Evolutionary conservation across 1,140 invertebrate genomes (phyloP).

Genomic region (Oreohelix idahoensis): DNA sequence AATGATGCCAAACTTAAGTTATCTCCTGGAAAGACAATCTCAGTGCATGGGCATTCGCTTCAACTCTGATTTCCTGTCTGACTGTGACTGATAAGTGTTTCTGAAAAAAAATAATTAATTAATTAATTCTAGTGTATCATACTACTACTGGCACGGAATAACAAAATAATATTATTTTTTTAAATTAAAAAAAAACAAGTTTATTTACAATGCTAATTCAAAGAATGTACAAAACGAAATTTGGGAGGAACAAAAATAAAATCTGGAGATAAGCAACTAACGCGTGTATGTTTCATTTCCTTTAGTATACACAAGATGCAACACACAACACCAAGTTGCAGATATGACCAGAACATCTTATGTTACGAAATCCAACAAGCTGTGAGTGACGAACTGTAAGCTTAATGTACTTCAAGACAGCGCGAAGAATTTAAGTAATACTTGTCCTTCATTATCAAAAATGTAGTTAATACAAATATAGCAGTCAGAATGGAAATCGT

Average conservation of each 20-base stretch:
- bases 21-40: neutral
- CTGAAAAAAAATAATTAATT: neutral
- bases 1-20: neutral
- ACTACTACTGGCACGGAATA: no score
- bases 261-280: neutral
- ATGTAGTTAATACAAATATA: constrained; percentile 40
- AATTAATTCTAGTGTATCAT: no score
- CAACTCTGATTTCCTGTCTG: neutral
- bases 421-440: constrained; percentile 20
- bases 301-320: neutral
- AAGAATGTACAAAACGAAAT: no score
- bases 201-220: no score
- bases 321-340: neutral
- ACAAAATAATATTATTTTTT: no score
- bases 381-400: neutral
- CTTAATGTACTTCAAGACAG: constrained; percentile 15
- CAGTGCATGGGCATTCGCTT: neutral
- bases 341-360: neutral
- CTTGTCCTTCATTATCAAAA: constrained; percentile 33
- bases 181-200: no score
- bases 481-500: constrained; percentile 46
- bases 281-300: neutral
- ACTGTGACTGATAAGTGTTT: neutral
- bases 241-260: neutral
- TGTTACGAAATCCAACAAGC: neutral